Percentiles rank a stretch among this genome's conserved stretches.
These are phyloP conservation scores for Oreotrochilus melanogaster DNA, from an alignment of 2,113 vertebrate genomes.

Conservation along the genomic window DNA sequence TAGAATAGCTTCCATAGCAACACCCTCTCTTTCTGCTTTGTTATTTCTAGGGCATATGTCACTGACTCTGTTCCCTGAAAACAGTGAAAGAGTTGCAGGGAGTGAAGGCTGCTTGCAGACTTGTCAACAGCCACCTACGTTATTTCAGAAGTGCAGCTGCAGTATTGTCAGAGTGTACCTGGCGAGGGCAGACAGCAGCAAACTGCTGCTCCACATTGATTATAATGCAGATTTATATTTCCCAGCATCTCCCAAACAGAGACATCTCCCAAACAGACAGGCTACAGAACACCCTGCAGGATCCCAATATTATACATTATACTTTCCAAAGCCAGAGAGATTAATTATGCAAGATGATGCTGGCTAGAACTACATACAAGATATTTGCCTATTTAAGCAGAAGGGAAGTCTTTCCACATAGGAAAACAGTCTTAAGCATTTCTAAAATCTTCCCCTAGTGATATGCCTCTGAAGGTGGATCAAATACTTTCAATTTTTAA, in stretches of 20 bases:
- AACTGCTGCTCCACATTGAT: background rate
- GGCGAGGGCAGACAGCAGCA: background rate
- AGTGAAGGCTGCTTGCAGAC: constrained; percentile 1
- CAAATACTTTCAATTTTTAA: background rate
- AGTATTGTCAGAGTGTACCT: background rate
- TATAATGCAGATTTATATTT: background rate
- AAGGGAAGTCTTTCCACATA: background rate
- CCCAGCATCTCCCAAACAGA: background rate
- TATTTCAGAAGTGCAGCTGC: background rate
- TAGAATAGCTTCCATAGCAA: constrained; percentile 68
- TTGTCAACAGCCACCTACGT: background rate
- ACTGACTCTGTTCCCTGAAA: constrained; percentile 9
- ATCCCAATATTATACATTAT: background rate
- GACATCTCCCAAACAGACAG: background rate
- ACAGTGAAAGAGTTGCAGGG: background rate
- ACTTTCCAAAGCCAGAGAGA: background rate
- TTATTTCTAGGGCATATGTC: constrained; percentile 63
- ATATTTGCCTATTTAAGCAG: background rate
- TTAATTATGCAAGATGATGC: background rate
- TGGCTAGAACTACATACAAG: background rate
- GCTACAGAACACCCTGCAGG: background rate
- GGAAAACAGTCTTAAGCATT: background rate
- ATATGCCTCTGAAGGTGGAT: background rate
- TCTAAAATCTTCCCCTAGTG: background rate
- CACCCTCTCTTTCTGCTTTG: background rate